These are phyloP conservation scores for Platerodrilus igneus DNA, from an alignment of 2,888 invertebrate genomes.

Conservation along the genomic window DNA sequence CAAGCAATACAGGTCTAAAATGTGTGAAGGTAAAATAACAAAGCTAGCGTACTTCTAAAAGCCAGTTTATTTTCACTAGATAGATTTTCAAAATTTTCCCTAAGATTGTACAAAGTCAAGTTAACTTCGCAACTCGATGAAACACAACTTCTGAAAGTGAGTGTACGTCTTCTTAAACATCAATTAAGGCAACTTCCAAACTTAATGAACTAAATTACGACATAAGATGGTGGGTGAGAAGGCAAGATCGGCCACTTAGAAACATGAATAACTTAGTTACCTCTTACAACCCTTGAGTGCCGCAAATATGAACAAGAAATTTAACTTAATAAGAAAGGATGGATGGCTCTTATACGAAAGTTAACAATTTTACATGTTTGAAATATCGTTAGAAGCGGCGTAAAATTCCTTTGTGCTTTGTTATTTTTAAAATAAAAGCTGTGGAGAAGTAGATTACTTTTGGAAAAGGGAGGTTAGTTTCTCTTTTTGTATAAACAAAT, in stretches of 20 bases:
- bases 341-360: conserved; percentile 17
- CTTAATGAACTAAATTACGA: conserved; percentile 41
- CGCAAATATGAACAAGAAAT: conserved; percentile 23
- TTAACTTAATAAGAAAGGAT: conserved; percentile 19
- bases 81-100: too few relatives aligned
- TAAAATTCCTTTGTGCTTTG: conserved; percentile 12
- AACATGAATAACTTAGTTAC: conserved; percentile 37
- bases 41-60: too few relatives aligned
- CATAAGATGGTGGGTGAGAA: conserved; percentile 38
- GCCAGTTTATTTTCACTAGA: too few relatives aligned
- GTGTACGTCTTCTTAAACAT: conserved; percentile 40
- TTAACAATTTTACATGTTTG: conserved; percentile 15
- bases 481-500: too few relatives aligned
- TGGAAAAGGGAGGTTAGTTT: too few relatives aligned
- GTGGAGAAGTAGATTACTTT: too few relatives aligned
- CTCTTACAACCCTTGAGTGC: conserved; percentile 17
- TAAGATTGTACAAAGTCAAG: too few relatives aligned
- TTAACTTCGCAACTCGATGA: too few relatives aligned
- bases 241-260: conserved; percentile 31
- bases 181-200: conserved; percentile 41
- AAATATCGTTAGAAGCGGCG: conserved; percentile 11
- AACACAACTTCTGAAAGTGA: conserved; percentile 6
- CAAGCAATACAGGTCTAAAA: too few relatives aligned
- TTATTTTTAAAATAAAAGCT: too few relatives aligned
- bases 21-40: too few relatives aligned